A percentile compares a stretch with the other conserved stretches of the same genome.
phyloP scores from a whole-genome alignment of 2,797 vertebrate genomes.

The Antrozous pallidus region DNA sequence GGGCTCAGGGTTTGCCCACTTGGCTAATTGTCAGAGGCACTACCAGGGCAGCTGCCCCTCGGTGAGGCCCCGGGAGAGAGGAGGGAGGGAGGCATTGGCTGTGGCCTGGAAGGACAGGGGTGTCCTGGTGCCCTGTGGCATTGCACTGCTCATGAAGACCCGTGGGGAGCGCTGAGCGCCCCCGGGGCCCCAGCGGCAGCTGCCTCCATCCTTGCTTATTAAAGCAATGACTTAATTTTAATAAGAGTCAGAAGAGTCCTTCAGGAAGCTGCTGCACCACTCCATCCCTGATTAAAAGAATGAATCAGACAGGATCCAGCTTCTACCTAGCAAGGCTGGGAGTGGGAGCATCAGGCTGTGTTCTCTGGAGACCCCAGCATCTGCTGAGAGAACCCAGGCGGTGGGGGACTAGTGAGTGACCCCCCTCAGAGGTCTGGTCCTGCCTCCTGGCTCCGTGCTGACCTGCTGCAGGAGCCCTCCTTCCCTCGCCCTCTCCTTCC shows the following conservation, averaged over 20 bases:
- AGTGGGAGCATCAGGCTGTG: fast-evolving
- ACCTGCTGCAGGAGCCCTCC: not conserved
- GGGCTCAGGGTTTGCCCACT: not conserved
- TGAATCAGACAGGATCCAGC: slow-evolving; percentile 70
- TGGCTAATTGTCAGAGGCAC: not conserved
- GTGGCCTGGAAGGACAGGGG: not conserved
- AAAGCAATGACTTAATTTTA: slow-evolving; percentile 81
- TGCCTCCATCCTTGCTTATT: slow-evolving; percentile 74
- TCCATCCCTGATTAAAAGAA: slow-evolving; percentile 75
- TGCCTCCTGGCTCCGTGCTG: not conserved
- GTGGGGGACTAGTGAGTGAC: not conserved
- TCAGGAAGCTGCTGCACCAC: slow-evolving; percentile 48
- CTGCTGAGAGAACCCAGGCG: not conserved
- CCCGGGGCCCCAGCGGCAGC: not conserved
- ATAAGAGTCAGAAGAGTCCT: slow-evolving; percentile 65
- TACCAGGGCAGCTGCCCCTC: not conserved
- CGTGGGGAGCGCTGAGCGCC: slow-evolving; percentile 47
- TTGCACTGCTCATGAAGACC: not conserved
- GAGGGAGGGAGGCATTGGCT: not conserved
- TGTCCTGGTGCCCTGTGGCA: not conserved
- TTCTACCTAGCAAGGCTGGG: not conserved
- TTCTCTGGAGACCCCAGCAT: not conserved
- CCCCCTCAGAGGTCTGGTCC: not conserved
- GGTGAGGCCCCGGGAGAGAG: not conserved
- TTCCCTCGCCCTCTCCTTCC: not conserved